phyloP scores from a whole-genome alignment of 2,888 invertebrate genomes.

The Leuctra nigra region DNA sequence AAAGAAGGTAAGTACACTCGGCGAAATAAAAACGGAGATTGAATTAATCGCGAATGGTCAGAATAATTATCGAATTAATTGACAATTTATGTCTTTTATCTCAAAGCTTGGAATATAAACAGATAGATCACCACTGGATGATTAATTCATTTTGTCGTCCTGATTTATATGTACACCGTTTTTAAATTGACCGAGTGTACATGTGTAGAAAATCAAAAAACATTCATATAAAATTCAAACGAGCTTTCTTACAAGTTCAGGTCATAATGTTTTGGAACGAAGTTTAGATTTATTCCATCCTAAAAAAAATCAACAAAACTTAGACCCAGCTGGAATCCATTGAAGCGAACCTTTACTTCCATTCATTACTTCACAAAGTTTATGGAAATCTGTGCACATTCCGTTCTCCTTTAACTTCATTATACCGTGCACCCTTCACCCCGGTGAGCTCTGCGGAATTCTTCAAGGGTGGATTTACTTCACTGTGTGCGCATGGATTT shows the following conservation, averaged over 20 bases:
- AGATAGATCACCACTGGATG: too few relatives aligned
- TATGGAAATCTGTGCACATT: constrained; percentile 15
- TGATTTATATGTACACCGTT: too few relatives aligned
- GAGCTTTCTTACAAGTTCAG: not conserved
- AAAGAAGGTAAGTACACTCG: not conserved
- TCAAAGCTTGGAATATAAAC: too few relatives aligned
- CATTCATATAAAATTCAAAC: too few relatives aligned
- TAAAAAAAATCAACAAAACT: constrained; percentile 1
- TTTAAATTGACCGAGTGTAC: too few relatives aligned
- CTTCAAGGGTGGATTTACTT: not conserved
- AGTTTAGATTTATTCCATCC: not conserved
- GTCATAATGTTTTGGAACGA: constrained; percentile 8
- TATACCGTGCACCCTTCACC: constrained; percentile 5
- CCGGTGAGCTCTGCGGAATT: constrained; percentile 3
- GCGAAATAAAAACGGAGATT: too few relatives aligned
- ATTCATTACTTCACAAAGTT: not conserved
- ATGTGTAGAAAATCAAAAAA: constrained; percentile 2
- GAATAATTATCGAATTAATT: too few relatives aligned
- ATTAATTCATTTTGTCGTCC: too few relatives aligned
- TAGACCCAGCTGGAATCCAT: constrained; percentile 12
- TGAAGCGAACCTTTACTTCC: constrained; percentile 9
- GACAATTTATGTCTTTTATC: too few relatives aligned
- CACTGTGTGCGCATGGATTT: not conserved
- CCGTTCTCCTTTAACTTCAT: constrained; percentile 7
- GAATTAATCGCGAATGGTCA: too few relatives aligned